Evolutionary conservation across 2,797 vertebrate species (phyloP).

Genomic region (Gambelia wislizenii): DNA sequence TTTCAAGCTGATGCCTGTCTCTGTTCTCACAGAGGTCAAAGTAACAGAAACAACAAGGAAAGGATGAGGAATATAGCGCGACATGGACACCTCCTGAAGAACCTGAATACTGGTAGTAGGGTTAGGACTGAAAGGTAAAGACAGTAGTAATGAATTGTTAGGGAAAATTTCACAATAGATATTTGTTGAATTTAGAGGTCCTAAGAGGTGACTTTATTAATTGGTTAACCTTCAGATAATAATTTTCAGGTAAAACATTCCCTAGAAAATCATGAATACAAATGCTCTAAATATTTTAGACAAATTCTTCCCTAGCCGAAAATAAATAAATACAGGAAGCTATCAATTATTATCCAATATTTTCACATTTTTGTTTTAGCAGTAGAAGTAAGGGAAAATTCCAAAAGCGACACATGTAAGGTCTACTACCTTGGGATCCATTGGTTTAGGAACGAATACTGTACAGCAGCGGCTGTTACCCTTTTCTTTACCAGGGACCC

Average conservation of each 20-base stretch:
- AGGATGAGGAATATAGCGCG: slow-evolving; percentile 97
- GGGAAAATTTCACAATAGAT: background rate
- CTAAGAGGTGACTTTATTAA: background rate
- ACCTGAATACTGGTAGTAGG: slow-evolving; percentile 89
- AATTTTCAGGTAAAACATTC: background rate
- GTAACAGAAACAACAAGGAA: slow-evolving; percentile 97
- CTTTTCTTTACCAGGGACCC: too few relatives aligned
- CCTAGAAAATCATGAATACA: background rate
- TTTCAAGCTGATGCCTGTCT: slow-evolving; percentile 96
- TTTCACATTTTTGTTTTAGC: background rate
- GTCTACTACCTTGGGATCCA: background rate
- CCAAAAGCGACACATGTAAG: background rate
- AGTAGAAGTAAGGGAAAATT: background rate
- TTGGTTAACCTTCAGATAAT: background rate
- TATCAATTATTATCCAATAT: background rate
- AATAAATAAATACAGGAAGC: background rate
- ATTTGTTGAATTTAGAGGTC: background rate
- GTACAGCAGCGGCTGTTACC: too few relatives aligned
- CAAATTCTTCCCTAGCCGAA: background rate
- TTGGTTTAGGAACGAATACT: background rate
- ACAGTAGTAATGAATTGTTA: background rate
- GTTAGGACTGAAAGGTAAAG: slow-evolving; percentile 82
- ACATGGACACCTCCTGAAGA: slow-evolving; percentile 98
- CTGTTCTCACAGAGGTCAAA: slow-evolving; percentile 95
- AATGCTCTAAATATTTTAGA: background rate